Percentiles rank a stretch among this genome's conserved stretches.
Conservation (phyloP, 1,140 invertebrate species). For the Pachypeltis micranthus region DNA sequence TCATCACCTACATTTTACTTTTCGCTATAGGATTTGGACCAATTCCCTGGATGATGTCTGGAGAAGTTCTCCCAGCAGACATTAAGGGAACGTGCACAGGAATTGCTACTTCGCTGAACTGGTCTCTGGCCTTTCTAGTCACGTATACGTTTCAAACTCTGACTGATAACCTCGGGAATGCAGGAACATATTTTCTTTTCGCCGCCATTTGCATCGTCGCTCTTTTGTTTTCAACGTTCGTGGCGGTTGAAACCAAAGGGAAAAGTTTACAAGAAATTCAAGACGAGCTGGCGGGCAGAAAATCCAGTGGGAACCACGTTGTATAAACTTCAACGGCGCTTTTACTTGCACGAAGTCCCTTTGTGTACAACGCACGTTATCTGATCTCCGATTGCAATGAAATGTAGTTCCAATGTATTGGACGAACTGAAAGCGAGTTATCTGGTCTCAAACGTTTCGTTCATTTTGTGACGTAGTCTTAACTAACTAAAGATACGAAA, state of each 20-base stretch:
- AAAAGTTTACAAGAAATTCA: slow-evolving; percentile 74
- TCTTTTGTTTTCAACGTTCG: slow-evolving; percentile 57
- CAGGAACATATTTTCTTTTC: slow-evolving; percentile 75
- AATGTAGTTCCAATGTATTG: too few species aligned
- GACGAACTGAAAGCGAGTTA: too few species aligned
- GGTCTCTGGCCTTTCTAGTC: slow-evolving; percentile 70
- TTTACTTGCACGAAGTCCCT: too few species aligned
- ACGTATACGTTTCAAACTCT: slow-evolving; percentile 62
- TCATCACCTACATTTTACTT: slow-evolving; percentile 41
- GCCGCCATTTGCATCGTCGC: slow-evolving; percentile 56
- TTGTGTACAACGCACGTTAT: too few species aligned
- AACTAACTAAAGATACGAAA: too few species aligned
- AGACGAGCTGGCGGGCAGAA: slow-evolving; percentile 37
- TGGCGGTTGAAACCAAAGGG: slow-evolving; percentile 86
- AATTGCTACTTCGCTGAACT: slow-evolving; percentile 64
- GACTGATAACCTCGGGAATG: slow-evolving; percentile 46
- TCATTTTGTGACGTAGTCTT: too few species aligned
- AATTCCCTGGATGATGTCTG: slow-evolving; percentile 71
- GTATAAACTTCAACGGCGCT: too few species aligned
- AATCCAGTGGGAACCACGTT: not conserved
- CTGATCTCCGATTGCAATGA: too few species aligned
- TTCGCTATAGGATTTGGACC: slow-evolving; percentile 53
- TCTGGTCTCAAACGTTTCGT: too few species aligned
- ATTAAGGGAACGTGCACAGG: slow-evolving; percentile 63
- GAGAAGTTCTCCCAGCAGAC: slow-evolving; percentile 63